Evolutionary conservation across 2,113 vertebrate genomes (phyloP).

Genomic region (Laticauda laticaudata): DNA sequence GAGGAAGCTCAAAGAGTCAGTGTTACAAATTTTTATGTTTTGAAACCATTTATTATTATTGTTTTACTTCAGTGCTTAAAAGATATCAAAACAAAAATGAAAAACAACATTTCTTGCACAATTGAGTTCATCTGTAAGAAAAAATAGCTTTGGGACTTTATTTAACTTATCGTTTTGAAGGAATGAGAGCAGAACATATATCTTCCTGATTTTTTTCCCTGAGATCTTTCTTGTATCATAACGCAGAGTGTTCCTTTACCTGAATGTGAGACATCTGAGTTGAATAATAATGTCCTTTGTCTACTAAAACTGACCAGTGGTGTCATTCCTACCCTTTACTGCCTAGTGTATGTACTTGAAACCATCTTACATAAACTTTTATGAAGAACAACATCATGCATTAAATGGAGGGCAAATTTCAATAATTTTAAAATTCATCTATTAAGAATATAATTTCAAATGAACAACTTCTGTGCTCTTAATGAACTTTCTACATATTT

Average conservation of each 20-base stretch:
- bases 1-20: background rate
- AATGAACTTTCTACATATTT: background rate
- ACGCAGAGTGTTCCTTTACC: background rate
- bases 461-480: background rate
- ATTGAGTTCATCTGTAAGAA: background rate
- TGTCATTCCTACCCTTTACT: background rate
- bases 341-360: background rate
- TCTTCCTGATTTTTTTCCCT: background rate
- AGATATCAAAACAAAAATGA: background rate
- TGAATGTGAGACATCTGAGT: background rate
- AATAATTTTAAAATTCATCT: background rate
- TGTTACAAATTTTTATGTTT: background rate
- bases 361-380: background rate
- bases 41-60: background rate
- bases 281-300: background rate
- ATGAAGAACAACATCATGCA: background rate
- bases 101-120: background rate
- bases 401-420: background rate
- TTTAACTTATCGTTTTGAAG: background rate
- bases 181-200: background rate
- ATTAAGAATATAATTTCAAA: background rate
- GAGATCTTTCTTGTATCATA: background rate
- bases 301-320: background rate
- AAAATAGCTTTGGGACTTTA: background rate
- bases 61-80: background rate